Evolutionary conservation across 2,888 invertebrate genomes (phyloP).

Genomic region (Drosophila testacea): DNA sequence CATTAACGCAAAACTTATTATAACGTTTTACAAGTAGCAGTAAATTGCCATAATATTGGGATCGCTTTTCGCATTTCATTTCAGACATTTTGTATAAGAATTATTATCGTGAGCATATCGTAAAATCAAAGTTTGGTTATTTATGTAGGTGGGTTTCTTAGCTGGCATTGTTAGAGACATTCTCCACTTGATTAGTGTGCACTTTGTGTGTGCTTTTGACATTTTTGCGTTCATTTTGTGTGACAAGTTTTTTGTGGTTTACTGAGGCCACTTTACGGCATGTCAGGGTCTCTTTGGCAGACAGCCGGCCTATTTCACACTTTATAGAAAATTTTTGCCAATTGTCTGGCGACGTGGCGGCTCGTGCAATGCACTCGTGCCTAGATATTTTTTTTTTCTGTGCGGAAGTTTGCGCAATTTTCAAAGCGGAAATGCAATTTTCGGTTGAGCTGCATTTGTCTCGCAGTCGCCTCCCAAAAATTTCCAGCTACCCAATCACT

Average conservation of each 20-base stretch:
- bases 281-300: conserved; percentile 55
- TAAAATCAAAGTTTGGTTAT: neutral
- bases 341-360: conserved; percentile 70
- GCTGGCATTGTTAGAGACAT: neutral
- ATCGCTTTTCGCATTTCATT: neutral
- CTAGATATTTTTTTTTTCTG: conserved; percentile 20
- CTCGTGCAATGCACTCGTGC: conserved; percentile 39
- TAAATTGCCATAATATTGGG: neutral
- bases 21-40: neutral
- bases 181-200: conserved; percentile 34
- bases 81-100: neutral
- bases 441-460: conserved; percentile 78
- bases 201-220: conserved; percentile 59
- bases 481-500: conserved; percentile 15
- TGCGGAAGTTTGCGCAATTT: conserved; percentile 78
- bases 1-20: neutral
- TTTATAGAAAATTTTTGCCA: conserved; percentile 77
- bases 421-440: conserved; percentile 78
- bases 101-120: neutral
- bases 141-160: neutral
- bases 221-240: conserved; percentile 59
- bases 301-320: conserved; percentile 74
- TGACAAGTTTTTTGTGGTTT: conserved; percentile 76
- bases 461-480: conserved; percentile 50
- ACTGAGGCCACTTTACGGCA: conserved; percentile 73